Conservation (phyloP, 2,113 vertebrate genomes). For the Otocyon megalotis region DNA sequence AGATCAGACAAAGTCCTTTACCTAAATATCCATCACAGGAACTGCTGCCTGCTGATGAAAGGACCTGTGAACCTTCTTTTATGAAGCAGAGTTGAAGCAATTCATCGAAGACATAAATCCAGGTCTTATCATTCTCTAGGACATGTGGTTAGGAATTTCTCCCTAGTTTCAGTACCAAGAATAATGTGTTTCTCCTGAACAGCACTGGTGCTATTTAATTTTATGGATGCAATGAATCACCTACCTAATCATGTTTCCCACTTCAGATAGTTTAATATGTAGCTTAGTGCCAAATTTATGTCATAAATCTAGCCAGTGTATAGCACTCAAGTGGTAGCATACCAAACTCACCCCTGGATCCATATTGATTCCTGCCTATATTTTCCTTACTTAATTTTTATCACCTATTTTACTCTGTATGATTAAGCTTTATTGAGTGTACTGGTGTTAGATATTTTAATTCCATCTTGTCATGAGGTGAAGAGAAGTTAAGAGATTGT, state of each 20-base stretch:
- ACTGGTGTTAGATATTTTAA: not conserved
- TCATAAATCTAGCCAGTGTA: constrained; percentile 37
- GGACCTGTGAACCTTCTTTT: constrained; percentile 47
- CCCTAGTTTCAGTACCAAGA: constrained; percentile 20
- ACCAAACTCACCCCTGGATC: not conserved
- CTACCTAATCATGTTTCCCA: constrained; percentile 61
- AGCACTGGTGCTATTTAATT: constrained; percentile 54
- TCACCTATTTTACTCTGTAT: not conserved
- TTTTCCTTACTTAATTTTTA: not conserved
- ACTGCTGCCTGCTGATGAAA: constrained; percentile 34
- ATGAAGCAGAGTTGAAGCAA: constrained; percentile 59
- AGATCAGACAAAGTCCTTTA: not conserved
- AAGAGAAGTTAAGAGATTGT: not conserved
- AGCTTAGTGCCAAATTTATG: constrained; percentile 35
- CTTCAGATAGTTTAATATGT: constrained; percentile 57
- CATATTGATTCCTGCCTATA: not conserved
- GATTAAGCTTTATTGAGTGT: not conserved
- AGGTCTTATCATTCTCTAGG: constrained; percentile 54
- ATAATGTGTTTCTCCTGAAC: constrained; percentile 41
- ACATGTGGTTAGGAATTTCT: constrained; percentile 37
- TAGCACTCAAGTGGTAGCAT: not conserved
- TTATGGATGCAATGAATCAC: constrained; percentile 60
- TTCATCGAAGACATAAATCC: constrained; percentile 55
- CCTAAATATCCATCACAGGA: not conserved
- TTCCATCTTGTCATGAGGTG: not conserved